These are phyloP conservation scores for Lutjanus argentimaculatus DNA, from an alignment of 2,797 vertebrate species.

Conservation along the genomic window DNA sequence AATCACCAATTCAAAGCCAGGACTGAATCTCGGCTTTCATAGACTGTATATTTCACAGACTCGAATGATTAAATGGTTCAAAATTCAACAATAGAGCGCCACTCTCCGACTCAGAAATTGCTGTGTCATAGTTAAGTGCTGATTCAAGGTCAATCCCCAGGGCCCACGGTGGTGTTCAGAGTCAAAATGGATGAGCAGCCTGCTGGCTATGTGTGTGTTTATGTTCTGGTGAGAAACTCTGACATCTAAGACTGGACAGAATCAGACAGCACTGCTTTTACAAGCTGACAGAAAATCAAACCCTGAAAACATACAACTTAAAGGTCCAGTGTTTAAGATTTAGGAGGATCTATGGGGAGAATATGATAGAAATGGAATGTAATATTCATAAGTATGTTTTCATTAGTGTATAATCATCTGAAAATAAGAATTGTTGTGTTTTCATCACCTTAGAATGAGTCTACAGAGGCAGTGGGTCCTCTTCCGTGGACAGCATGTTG, in stretches of 20 bases:
- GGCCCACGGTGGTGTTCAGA: background rate
- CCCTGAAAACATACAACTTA: too few species aligned
- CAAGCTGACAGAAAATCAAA: background rate
- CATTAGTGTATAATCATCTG: too few species aligned
- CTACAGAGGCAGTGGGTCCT: too few species aligned
- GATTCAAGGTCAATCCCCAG: background rate
- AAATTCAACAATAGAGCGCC: background rate
- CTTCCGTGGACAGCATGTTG: too few species aligned
- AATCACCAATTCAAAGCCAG: slow-evolving; percentile 10
- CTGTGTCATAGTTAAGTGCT: slow-evolving; percentile 17
- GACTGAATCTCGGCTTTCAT: background rate
- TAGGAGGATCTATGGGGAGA: too few species aligned
- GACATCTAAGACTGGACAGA: background rate
- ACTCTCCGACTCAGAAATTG: background rate
- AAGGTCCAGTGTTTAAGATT: too few species aligned
- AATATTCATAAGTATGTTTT: too few species aligned
- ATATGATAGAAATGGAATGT: too few species aligned
- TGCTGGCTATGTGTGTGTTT: background rate
- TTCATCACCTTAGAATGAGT: too few species aligned
- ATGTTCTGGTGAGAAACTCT: background rate
- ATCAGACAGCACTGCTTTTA: background rate
- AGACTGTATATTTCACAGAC: background rate
- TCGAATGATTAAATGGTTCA: background rate
- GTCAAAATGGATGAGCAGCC: background rate
- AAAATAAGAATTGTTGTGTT: too few species aligned